Conservation (phyloP, 2,888 invertebrate species). For the Xestoiulus laeticollis region DNA sequence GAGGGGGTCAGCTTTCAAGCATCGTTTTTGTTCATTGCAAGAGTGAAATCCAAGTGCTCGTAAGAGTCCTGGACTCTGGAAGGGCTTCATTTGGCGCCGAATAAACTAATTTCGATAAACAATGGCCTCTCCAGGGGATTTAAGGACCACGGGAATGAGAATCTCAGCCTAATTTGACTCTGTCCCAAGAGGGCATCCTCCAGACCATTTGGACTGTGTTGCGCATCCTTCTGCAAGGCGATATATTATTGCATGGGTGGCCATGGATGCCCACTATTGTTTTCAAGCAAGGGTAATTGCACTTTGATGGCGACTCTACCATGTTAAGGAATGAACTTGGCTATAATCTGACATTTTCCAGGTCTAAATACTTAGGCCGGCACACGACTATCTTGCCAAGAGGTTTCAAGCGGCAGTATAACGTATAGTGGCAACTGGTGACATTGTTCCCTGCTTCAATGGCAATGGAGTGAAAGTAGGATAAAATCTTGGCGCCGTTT, state of each 20-base stretch:
- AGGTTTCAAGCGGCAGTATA: neutral
- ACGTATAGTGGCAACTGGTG: too few relatives aligned
- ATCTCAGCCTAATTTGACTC: constrained; percentile 10
- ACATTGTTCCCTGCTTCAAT: neutral
- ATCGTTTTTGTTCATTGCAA: neutral
- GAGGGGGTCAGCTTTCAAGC: neutral
- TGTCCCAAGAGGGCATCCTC: neutral
- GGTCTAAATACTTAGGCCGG: neutral
- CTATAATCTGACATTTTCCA: neutral
- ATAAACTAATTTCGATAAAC: constrained; percentile 37
- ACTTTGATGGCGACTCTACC: constrained; percentile 17
- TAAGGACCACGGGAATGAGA: neutral
- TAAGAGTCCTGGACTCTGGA: neutral
- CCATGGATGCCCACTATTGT: constrained; percentile 2
- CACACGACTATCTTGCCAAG: neutral
- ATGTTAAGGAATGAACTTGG: neutral
- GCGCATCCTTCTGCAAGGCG: neutral
- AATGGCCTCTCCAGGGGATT: neutral
- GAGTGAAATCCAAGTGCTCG: constrained; percentile 17
- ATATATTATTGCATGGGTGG: neutral
- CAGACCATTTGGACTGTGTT: neutral
- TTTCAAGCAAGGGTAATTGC: constrained; percentile 28
- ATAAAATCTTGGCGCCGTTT: neutral
- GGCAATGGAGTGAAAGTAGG: neutral
- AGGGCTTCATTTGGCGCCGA: neutral